Conservation (phyloP, 2,888 invertebrate genomes). For the Agrypnus murinus region DNA sequence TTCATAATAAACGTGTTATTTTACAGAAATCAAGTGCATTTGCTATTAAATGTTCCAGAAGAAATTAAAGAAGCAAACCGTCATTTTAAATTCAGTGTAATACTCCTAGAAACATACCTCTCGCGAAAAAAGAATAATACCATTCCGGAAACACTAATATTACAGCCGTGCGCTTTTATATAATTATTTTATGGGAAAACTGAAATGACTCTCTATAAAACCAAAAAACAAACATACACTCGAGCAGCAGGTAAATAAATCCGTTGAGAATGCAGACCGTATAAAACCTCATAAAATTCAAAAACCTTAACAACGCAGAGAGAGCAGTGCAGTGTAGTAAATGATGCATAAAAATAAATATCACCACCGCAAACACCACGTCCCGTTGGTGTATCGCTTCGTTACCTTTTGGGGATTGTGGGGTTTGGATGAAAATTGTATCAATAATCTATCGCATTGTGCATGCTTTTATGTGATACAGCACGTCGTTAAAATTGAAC, state of each 20-base stretch:
- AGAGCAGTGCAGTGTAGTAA: conserved; percentile 17
- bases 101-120: too few species aligned
- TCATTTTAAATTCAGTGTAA: too few species aligned
- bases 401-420: conserved; percentile 13
- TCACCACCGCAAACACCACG: background rate
- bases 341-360: conserved; percentile 34
- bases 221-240: too few species aligned
- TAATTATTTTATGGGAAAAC: too few species aligned
- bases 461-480: conserved; percentile 10
- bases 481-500: conserved; percentile 25
- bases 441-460: conserved; percentile 32
- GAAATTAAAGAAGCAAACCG: too few species aligned
- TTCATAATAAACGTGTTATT: too few species aligned
- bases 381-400: conserved; percentile 10
- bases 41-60: too few species aligned
- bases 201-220: too few species aligned
- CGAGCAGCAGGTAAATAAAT: conserved; percentile 12
- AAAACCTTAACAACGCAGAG: conserved; percentile 4
- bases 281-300: conserved; percentile 4
- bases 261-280: background rate
- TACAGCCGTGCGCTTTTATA: too few species aligned
- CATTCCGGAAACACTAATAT: too few species aligned
- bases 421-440: conserved; percentile 5
- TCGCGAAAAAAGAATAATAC: too few species aligned
- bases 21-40: too few species aligned